Conservation (phyloP, 1,140 invertebrate species). For the Chrysoperla carnea region DNA sequence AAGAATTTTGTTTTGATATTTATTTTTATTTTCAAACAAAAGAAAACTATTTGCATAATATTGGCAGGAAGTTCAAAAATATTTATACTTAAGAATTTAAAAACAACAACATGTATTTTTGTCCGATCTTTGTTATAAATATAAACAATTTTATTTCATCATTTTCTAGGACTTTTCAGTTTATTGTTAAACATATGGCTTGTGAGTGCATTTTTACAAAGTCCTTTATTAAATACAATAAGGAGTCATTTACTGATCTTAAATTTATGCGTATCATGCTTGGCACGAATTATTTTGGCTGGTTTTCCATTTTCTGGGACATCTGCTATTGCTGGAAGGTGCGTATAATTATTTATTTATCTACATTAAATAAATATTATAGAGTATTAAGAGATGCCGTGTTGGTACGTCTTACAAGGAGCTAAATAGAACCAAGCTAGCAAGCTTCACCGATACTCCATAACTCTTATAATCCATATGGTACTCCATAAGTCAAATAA, state of each 20-base stretch:
- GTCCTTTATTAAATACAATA: constrained; percentile 24
- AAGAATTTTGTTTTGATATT: too few relatives aligned
- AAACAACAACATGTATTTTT: too few relatives aligned
- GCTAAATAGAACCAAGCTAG: background rate
- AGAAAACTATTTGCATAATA: too few relatives aligned
- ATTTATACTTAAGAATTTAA: too few relatives aligned
- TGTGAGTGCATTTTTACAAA: constrained; percentile 28
- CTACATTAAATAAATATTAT: background rate
- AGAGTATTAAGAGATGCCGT: background rate
- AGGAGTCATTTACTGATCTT: constrained; percentile 28
- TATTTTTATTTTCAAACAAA: too few relatives aligned
- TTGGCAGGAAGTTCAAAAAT: too few relatives aligned
- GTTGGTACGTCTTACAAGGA: background rate
- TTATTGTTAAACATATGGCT: constrained; percentile 30
- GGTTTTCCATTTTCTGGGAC: constrained; percentile 27
- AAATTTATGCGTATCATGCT: constrained; percentile 27
- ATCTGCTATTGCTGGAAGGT: constrained; percentile 30
- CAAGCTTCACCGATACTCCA: constrained; percentile 2
- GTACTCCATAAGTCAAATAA: too few relatives aligned
- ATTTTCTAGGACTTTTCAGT: constrained; percentile 25
- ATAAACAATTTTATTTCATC: constrained; percentile 2
- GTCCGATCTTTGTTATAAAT: too few relatives aligned
- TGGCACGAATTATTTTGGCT: constrained; percentile 25
- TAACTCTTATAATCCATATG: too few relatives aligned
- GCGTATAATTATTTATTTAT: constrained; percentile 1